phyloP scores from a whole-genome alignment of 1,140 invertebrate species.

The Drosophila erecta region DNA sequence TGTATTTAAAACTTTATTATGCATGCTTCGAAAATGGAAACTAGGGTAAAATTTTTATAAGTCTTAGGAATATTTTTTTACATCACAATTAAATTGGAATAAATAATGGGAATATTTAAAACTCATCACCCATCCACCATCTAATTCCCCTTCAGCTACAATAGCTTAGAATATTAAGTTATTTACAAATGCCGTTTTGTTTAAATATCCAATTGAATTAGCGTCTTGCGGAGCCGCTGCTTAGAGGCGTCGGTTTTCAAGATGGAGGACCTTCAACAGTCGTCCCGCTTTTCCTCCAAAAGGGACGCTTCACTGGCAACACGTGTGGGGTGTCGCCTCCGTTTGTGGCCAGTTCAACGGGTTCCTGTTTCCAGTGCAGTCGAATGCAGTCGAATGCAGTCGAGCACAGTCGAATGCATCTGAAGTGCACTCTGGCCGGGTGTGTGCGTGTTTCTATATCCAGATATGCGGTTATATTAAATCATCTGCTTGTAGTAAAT shows the following conservation, averaged over 20 bases:
- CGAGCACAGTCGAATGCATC: constrained; percentile 43
- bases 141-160: neutral
- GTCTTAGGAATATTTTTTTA: no score
- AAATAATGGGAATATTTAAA: no score
- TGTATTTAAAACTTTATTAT: neutral
- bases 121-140: neutral
- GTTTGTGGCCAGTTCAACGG: constrained; percentile 34
- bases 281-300: constrained; percentile 28
- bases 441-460: constrained; percentile 22
- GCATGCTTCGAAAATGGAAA: no score
- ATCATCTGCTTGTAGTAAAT: constrained; percentile 80
- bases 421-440: constrained; percentile 59
- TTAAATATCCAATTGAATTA: no score
- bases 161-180: neutral
- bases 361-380: constrained; percentile 25
- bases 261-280: constrained; percentile 49
- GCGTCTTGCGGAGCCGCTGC: neutral
- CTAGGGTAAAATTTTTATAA: neutral
- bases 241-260: constrained; percentile 61
- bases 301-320: constrained; percentile 63
- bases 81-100: no score
- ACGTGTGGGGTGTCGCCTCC: constrained; percentile 55
- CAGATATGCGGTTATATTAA: constrained; percentile 76
- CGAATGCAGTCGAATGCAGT: constrained; percentile 35
- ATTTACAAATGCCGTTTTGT: no score